Evolutionary conservation across 2,797 vertebrate genomes (phyloP), one percentile per base, ranked within the genome.

Genomic region (Scolopax bukidnonensis): DNA sequence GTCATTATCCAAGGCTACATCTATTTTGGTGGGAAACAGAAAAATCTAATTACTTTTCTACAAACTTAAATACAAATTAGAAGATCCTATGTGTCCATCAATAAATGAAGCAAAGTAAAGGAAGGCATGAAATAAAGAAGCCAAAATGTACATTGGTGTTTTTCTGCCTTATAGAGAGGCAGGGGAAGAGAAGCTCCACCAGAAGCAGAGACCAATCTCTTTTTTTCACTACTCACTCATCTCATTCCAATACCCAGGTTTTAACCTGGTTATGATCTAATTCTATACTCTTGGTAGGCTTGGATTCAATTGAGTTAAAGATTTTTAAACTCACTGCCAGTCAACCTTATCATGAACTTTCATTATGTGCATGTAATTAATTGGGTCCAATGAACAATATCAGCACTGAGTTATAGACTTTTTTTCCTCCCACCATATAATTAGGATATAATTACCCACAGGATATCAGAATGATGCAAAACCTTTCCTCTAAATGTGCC

Each of bases 361-460:
- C 98, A 98, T 98, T 98, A 98, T 97, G 92, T 97, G 97, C 97
- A 97, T 98, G 97, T 98, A 98, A 98, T 98, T 98, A 98, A 98
- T 98, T 98, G 97, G 97, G 97, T 98, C 97, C 98, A 98, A 98
- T 68, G 97, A 98, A 98, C 98, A 98, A 98, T 98, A 98, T 97
- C 97, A 98, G 97, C 94, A 97, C 96, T 98, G 98, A 98, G 97
- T 98, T 98, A 98, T 98, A 98, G 98, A 97, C 97, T 98, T 97
- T 84, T 84, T 84, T 94, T 64, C 96, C 96, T 98, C 97, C 94
- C 97, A 98, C 97, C 97, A 98, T 96, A 98, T 98, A 98, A 98
- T 98, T 98, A 98, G 98, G 98, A 98, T 98, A 98, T 98, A 98
- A 98, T 98, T 98, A 98, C 98, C 98, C 98, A 98, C 98, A 98